Base-by-base conservation (phyloP, 92 coral and sea anemone genomes). In the Galaxea fascicularis region DNA sequence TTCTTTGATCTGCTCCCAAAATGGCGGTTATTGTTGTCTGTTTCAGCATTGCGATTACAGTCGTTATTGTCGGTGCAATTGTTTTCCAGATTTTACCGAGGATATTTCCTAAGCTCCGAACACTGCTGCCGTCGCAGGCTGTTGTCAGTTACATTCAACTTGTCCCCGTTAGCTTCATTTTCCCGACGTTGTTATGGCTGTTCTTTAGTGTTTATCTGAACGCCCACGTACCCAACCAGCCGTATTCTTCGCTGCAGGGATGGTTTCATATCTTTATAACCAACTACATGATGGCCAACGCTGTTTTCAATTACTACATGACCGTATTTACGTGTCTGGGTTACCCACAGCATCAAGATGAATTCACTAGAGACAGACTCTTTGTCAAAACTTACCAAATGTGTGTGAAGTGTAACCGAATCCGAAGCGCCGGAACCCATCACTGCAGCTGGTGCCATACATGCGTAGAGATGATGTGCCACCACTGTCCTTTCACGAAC, bases 391-490 rank as follows among this genome's bases (percentile, higher is more conserved):
- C 85, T 17, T 89, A 84, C 76, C 95, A 91, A 51, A 82, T 89
- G 82, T 97, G 99, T 27, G 52, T 85, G 27, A 93, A 93, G 85
- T 97, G 99, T 60, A 82, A 72, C 35, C 86, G 96, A 26, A 85
- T 97, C 30, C 93, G 98, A 57, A 85, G 85, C 82, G 87, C 85
- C 63, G 99, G 98, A 4, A 95, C 99, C 9, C 99, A 97, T 47
- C 99, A 97, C 82, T 97, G 99, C 74, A 88, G 93, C 78, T 95
- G 98, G 94, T 97, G 99, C 51, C 76, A 92, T 35, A 91, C 89
- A 3, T 97, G 99, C 74, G 98, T 97, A 0, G 87, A 91, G 73
- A 93, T 97, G 99, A 97, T 97, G 99, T 97, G 99, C 69, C 99
- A 97, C 46, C 99, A 97, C 65, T 97, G 99, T 39, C 99, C 99